These are phyloP conservation scores for Bombus breviceps DNA, from an alignment of 1,140 invertebrate species.

Conservation along the genomic window DNA sequence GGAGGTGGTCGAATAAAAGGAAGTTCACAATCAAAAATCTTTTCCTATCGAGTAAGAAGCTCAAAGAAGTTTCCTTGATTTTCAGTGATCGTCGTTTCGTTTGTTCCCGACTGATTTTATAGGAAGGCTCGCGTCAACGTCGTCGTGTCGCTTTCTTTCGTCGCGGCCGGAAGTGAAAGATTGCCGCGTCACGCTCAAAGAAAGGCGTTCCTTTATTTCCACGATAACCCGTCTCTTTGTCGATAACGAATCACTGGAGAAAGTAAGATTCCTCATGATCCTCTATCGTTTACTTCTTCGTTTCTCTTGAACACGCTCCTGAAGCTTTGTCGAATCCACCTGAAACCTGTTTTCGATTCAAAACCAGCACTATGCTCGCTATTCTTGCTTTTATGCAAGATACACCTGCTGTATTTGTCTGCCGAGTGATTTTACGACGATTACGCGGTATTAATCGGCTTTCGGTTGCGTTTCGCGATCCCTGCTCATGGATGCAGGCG, in stretches of 20 bases:
- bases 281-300: neutral
- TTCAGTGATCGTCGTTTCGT: neutral
- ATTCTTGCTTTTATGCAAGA: neutral
- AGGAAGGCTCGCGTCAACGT: constrained; percentile 22
- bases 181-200: constrained; percentile 30
- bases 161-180: constrained; percentile 56
- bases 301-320: neutral
- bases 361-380: neutral
- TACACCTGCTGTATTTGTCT: constrained; percentile 3
- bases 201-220: constrained; percentile 49
- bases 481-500: neutral
- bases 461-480: neutral
- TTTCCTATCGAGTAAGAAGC: constrained; percentile 22
- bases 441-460: neutral
- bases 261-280: constrained; percentile 1
- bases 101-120: constrained; percentile 36
- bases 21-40: constrained; percentile 37
- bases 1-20: neutral
- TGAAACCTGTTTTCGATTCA: neutral
- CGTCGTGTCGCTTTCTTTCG: constrained; percentile 55
- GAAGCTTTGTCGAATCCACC: neutral
- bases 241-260: constrained; percentile 46
- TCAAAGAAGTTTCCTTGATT: neutral
- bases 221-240: constrained; percentile 9
- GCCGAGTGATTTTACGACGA: neutral